A percentile compares a stretch with the other conserved stretches of the same genome.
Evolutionary conservation across 2,113 vertebrate genomes (phyloP).

Genomic region (Paraplagusia blochii): DNA sequence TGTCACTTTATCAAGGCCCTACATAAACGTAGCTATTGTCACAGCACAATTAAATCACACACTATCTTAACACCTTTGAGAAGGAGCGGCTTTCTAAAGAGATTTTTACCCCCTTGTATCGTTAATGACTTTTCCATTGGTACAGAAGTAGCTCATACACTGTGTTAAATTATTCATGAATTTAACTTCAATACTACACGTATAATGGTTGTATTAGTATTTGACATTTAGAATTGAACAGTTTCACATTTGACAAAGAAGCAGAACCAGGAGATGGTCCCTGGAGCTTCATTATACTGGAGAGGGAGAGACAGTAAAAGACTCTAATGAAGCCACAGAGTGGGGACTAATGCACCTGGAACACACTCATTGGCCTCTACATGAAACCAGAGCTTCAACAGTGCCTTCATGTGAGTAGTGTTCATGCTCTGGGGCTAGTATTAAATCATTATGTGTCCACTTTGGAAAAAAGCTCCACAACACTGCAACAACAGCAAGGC

Average conservation of each 20-base stretch:
- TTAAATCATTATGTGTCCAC: background rate
- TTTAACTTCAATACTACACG: too few relatives aligned
- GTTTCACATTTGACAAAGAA: constrained; percentile 1
- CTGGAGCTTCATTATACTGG: background rate
- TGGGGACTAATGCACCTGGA: constrained; percentile 13
- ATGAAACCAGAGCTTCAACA: background rate
- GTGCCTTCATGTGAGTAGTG: background rate
- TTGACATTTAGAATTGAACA: background rate
- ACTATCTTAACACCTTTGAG: too few relatives aligned
- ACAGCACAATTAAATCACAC: background rate
- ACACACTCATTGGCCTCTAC: constrained; percentile 6
- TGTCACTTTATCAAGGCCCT: background rate
- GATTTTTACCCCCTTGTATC: too few relatives aligned
- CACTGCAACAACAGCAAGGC: background rate
- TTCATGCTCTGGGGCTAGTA: background rate
- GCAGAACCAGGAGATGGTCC: background rate
- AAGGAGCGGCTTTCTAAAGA: too few relatives aligned
- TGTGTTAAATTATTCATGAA: too few relatives aligned
- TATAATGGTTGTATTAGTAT: too few relatives aligned
- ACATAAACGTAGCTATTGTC: background rate
- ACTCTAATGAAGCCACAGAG: constrained; percentile 23
- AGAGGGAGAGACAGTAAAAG: constrained; percentile 16
- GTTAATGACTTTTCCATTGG: too few relatives aligned
- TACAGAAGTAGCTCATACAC: too few relatives aligned
- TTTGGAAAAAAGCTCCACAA: background rate